phyloP scores from a whole-genome alignment of 2,797 vertebrate genomes.

The Gambusia yucatana region DNA sequence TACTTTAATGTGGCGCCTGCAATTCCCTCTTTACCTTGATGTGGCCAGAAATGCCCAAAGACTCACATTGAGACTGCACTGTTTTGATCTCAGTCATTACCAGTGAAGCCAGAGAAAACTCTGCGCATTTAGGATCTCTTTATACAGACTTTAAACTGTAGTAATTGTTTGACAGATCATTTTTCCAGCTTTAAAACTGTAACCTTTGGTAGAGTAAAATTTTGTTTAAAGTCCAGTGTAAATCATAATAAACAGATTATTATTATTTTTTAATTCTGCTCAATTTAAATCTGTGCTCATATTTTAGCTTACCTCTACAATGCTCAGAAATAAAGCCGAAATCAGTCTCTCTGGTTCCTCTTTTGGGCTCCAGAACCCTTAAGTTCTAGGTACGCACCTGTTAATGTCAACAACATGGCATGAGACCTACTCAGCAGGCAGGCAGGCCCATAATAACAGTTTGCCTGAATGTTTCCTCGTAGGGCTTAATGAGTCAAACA shows the following conservation, averaged over 20 bases:
- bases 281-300: not conserved
- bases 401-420: conserved; percentile 30
- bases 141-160: no score
- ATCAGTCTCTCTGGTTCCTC: not conserved
- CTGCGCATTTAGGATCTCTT: no score
- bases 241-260: not conserved
- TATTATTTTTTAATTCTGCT: not conserved
- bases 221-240: not conserved
- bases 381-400: conserved; percentile 29
- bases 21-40: not conserved
- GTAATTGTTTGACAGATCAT: not conserved
- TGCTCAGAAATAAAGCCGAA: not conserved
- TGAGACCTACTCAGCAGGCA: not conserved
- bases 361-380: not conserved
- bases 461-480: not conserved
- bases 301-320: not conserved
- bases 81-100: not conserved
- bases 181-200: not conserved
- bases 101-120: not conserved
- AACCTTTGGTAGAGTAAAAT: not conserved
- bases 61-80: not conserved
- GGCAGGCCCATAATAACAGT: conserved; percentile 19
- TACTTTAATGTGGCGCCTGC: not conserved
- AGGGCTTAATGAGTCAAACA: conserved; percentile 16
- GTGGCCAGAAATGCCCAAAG: not conserved